These are phyloP conservation scores for Crepidodera aurea DNA, from an alignment of 2,888 invertebrate genomes.

Conservation along the genomic window DNA sequence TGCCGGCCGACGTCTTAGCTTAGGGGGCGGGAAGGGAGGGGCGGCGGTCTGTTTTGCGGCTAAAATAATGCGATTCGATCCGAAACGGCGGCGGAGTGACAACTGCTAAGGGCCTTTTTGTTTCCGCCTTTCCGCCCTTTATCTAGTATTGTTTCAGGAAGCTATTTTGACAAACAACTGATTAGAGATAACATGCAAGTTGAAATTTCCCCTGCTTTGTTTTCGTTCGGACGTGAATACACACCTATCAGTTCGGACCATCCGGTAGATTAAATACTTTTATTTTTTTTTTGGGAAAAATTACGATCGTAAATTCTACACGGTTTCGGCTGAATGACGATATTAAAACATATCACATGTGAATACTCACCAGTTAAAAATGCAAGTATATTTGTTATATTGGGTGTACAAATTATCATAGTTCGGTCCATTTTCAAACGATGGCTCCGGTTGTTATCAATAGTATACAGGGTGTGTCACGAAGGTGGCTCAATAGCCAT, in stretches of 20 bases:
- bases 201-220: conserved; percentile 7
- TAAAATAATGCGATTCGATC: conserved; percentile 23
- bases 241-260: conserved; percentile 4
- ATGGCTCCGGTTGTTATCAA: too few species aligned
- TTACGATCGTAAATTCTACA: too few species aligned
- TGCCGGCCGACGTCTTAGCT: neutral
- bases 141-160: conserved; percentile 18
- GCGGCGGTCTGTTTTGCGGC: conserved; percentile 5
- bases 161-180: conserved; percentile 20
- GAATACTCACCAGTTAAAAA: too few species aligned
- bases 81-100: conserved; percentile 5
- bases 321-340: too few species aligned
- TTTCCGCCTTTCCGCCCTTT: conserved; percentile 10
- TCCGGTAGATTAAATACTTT: neutral
- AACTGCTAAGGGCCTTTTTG: conserved; percentile 17
- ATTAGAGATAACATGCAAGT: conserved; percentile 10
- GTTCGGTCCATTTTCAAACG: too few species aligned
- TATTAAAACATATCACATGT: too few species aligned
- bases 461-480: too few species aligned
- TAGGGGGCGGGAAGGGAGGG: neutral
- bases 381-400: too few species aligned
- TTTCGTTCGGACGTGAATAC: neutral
- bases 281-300: neutral
- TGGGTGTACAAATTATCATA: too few species aligned
- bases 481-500: too few species aligned